These are phyloP conservation scores for Adelognathus sp. DNA, from an alignment of 2,888 invertebrate species.

Conservation along the genomic window DNA sequence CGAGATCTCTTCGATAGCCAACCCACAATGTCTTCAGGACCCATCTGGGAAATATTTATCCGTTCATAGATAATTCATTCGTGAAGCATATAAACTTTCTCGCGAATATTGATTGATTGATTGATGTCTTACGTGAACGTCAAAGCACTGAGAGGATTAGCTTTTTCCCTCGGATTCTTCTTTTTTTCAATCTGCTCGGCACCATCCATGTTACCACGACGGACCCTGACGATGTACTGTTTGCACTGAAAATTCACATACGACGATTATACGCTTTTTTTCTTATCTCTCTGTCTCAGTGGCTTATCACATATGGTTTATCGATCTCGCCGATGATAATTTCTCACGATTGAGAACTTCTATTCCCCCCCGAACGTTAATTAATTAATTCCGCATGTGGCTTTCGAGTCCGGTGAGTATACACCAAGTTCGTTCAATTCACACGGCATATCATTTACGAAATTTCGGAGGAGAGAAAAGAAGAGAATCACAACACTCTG, in stretches of 20 bases:
- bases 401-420: too few species aligned
- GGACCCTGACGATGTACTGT: not conserved
- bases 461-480: too few species aligned
- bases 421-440: too few species aligned
- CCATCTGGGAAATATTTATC: constrained; percentile 86
- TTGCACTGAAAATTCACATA: not conserved
- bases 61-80: not conserved
- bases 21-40: constrained; percentile 86
- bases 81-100: too few species aligned
- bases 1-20: constrained; percentile 86
- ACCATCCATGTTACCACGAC: constrained; percentile 72
- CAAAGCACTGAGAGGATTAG: constrained; percentile 82
- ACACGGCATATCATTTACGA: too few species aligned
- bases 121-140: constrained; percentile 83
- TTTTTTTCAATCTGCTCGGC: constrained; percentile 71
- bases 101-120: constrained; percentile 6
- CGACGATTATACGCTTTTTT: not conserved
- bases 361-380: too few species aligned
- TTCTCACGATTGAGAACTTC: too few species aligned
- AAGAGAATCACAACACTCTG: too few species aligned
- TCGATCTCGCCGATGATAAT: too few species aligned
- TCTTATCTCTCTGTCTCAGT: constrained; percentile 23
- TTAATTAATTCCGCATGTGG: too few species aligned
- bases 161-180: constrained; percentile 82
- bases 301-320: too few species aligned